phyloP scores from a whole-genome alignment of 2,113 vertebrate species.

The Pachycephala philippinensis region DNA sequence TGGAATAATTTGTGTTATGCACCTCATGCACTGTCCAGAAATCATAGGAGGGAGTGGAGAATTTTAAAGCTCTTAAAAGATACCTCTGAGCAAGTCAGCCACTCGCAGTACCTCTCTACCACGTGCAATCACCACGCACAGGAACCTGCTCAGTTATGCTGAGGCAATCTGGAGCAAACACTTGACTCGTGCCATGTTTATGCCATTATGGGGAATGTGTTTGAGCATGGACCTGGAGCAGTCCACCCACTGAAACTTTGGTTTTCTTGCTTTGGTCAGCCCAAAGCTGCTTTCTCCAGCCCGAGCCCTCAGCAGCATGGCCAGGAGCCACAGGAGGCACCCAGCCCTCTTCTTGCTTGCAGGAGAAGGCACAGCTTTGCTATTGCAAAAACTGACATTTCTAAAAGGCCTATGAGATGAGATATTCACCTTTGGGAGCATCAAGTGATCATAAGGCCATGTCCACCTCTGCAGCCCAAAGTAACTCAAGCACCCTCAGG shows the following conservation, averaged over 20 bases:
- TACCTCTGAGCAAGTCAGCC: background rate
- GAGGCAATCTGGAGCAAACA: background rate
- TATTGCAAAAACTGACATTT: background rate
- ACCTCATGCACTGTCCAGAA: background rate
- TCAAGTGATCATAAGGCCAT: no score
- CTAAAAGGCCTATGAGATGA: background rate
- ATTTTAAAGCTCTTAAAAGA: background rate
- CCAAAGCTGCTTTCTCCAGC: background rate
- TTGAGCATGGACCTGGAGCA: background rate
- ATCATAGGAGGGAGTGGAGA: background rate
- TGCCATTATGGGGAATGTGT: background rate
- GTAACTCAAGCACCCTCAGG: background rate
- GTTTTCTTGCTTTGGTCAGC: background rate
- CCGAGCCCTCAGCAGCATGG: fast-evolving
- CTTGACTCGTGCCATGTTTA: background rate
- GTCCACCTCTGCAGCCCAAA: background rate
- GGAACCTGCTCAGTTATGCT: background rate
- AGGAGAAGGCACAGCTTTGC: background rate
- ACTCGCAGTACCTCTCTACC: background rate
- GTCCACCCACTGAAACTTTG: fast-evolving
- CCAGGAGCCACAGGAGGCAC: background rate
- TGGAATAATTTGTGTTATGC: background rate
- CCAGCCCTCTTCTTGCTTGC: fast-evolving
- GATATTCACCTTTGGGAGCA: background rate
- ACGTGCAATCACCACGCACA: background rate